Percentiles rank a stretch among this genome's conserved stretches.
These are phyloP conservation scores for Spea hammondii DNA, from an alignment of 2,797 vertebrate genomes.

Conservation along the genomic window DNA sequence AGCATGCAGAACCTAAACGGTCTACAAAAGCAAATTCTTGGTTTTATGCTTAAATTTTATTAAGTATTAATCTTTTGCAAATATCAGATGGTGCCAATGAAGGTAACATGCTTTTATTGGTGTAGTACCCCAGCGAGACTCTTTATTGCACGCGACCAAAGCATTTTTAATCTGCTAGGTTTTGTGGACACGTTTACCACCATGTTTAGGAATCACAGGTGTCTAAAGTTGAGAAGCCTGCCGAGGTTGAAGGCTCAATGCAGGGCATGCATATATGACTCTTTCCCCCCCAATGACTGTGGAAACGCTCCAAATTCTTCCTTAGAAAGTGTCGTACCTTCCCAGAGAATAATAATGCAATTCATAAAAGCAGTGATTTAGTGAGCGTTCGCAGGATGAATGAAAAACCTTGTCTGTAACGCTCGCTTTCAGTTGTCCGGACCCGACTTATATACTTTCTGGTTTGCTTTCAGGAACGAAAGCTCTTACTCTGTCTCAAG, in stretches of 20 bases:
- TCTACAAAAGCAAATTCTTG: too few species aligned
- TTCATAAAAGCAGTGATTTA: background rate
- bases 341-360: background rate
- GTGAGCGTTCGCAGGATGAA: background rate
- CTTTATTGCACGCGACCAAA: too few species aligned
- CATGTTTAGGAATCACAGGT: too few species aligned
- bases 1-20: too few species aligned
- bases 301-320: background rate
- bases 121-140: too few species aligned
- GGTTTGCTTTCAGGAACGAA: slow-evolving; percentile 74
- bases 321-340: background rate
- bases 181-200: too few species aligned
- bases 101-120: too few species aligned
- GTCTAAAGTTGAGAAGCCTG: background rate
- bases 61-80: too few species aligned
- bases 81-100: too few species aligned
- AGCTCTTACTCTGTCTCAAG: slow-evolving; percentile 67
- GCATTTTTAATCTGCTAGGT: too few species aligned
- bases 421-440: slow-evolving; percentile 45
- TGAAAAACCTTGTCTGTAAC: background rate
- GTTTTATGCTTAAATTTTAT: too few species aligned
- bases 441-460: slow-evolving; percentile 59
- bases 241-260: background rate
- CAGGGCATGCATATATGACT: background rate
- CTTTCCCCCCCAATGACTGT: background rate